Evolutionary conservation across 2,797 vertebrate genomes (phyloP), one percentile per base, ranked within the genome.

Genomic region (Uromys caudimaculatus): DNA sequence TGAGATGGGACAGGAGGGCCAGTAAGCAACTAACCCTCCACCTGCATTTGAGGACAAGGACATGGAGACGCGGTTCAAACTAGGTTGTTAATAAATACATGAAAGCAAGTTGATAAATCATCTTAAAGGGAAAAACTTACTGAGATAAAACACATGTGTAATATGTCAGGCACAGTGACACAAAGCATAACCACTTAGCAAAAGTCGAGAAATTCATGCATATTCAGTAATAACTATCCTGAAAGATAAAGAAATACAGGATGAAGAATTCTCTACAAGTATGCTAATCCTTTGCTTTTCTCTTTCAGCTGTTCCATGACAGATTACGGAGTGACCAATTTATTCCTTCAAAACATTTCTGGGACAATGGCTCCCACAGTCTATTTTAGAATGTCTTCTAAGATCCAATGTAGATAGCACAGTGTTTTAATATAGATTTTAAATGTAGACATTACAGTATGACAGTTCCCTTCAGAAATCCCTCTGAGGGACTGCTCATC

Each of bases 11-110:
- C n/a, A 94, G 24, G 27, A 95, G 54, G 54, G 44, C 58, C 91
- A 94, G 96, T 93, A 95, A 83, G 5, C 69, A 96, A 73, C 78
- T 84, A 95, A 92, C n/a, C 85, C 58, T 94, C 90, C 82, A 93
- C n/a, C 60, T 82, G 71, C 73, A 81, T 96, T 97, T 75, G 41
- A 27, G 69, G 41, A 82, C 23, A 91, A 91, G 19, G 11, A 19
- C n/a, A 93, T 64, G 69, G 38, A 91, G 23, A 86, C 54, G 38
- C 35, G 50, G 16, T 92, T 95, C 85, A 89, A 96, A 95, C 38
- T 58, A 89, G 78, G 41, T 47, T 38, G 84, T 84, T 76, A 90
- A 84, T 83, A 93, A 94, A n/a, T 50, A 32, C 24, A 6, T 84
- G 44, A 93, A 77, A 94, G 67, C 77, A 92, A 86, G 82, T 67